These are phyloP conservation scores for Trachymyrmex septentrionalis DNA, from an alignment of 1,140 invertebrate genomes.

Conservation along the genomic window DNA sequence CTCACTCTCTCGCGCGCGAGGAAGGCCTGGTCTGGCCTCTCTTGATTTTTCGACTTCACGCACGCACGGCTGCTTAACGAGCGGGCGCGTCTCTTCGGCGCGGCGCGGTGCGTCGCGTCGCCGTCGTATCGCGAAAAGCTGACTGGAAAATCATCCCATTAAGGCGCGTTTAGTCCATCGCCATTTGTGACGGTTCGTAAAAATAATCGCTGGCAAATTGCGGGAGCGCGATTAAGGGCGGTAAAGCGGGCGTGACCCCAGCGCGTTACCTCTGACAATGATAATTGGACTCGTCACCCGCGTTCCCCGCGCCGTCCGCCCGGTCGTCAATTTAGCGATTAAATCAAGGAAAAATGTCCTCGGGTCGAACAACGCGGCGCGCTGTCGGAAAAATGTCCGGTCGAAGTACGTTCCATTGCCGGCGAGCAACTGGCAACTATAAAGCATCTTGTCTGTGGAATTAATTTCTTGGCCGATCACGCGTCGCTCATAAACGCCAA, in stretches of 20 bases:
- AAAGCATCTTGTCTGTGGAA: constrained; percentile 47
- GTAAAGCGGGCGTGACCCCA: background rate
- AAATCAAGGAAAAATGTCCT: constrained; percentile 63
- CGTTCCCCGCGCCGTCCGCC: constrained; percentile 50
- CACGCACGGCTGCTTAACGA: constrained; percentile 69
- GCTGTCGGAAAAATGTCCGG: too few relatives aligned
- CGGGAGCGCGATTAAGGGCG: constrained; percentile 57
- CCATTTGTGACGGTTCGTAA: constrained; percentile 4
- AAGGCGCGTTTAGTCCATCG: constrained; percentile 69
- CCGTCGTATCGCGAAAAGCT: constrained; percentile 46
- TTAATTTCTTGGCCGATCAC: constrained; percentile 63
- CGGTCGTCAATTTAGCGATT: constrained; percentile 68
- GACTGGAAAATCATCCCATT: constrained; percentile 76
- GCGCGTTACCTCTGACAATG: constrained; percentile 70
- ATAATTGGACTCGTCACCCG: constrained; percentile 73
- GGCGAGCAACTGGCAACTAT: constrained; percentile 2
- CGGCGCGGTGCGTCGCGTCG: background rate
- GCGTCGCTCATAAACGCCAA: constrained; percentile 27
- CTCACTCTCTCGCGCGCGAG: constrained; percentile 12
- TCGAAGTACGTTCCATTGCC: background rate
- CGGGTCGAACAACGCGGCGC: constrained; percentile 29
- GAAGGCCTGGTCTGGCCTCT: constrained; percentile 2
- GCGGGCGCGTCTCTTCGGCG: constrained; percentile 54
- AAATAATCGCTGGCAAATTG: constrained; percentile 53
- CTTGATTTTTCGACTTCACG: constrained; percentile 72